Percentiles rank a stretch among this genome's conserved stretches.
Conservation (phyloP, 2,888 invertebrate genomes). For the Frankliniella fusca region DNA sequence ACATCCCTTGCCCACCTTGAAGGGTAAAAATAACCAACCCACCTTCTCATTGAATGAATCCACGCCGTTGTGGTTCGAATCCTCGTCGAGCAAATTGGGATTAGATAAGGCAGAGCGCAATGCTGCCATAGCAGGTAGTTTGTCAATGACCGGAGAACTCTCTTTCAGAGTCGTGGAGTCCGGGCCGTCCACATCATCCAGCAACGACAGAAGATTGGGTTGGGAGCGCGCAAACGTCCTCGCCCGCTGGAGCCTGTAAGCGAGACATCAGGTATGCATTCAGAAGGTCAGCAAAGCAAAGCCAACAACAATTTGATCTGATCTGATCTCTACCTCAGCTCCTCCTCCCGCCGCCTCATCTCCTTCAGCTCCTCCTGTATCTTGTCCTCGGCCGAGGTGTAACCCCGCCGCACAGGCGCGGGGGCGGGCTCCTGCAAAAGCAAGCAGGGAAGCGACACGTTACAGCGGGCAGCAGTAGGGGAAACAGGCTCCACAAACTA, state of each 20-base stretch:
- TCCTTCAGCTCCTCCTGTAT: slow-evolving; percentile 82
- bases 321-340: slow-evolving; percentile 56
- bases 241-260: slow-evolving; percentile 53
- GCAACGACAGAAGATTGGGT: slow-evolving; percentile 58
- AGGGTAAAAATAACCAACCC: background rate
- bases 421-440: background rate
- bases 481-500: no score
- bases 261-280: background rate
- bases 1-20: background rate
- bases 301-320: background rate
- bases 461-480: no score
- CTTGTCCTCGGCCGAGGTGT: slow-evolving; percentile 80
- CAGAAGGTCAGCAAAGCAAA: background rate
- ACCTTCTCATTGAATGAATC: slow-evolving; percentile 35
- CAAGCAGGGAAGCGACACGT: background rate
- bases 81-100: slow-evolving; percentile 44
- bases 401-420: slow-evolving; percentile 65
- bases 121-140: slow-evolving; percentile 36
- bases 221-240: slow-evolving; percentile 59
- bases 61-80: slow-evolving; percentile 34
- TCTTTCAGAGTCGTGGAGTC: slow-evolving; percentile 30
- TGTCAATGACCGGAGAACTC: slow-evolving; percentile 28
- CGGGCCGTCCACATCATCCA: slow-evolving; percentile 53
- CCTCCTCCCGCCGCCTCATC: slow-evolving; percentile 75
- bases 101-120: slow-evolving; percentile 43